Percentiles rank a stretch among this genome's conserved stretches.
Evolutionary conservation across 2,113 vertebrate genomes (phyloP).

Genomic region (Montifringilla adamsi): DNA sequence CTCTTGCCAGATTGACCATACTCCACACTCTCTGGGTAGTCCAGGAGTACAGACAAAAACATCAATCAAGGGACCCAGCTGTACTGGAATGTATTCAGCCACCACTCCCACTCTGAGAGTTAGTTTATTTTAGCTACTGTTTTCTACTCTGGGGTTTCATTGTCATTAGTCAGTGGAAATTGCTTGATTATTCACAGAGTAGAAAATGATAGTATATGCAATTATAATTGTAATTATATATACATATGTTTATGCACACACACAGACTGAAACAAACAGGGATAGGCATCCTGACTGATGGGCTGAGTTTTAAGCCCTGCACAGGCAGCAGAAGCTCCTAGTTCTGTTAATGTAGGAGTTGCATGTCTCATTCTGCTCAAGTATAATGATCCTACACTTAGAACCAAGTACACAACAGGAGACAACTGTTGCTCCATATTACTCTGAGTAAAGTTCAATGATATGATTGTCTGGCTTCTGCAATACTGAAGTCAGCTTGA

Average conservation of each 20-base stretch:
- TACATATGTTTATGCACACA: not conserved
- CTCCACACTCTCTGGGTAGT: not conserved
- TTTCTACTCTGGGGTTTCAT: not conserved
- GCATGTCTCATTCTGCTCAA: not conserved
- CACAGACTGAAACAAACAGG: not conserved
- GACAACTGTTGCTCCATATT: not conserved
- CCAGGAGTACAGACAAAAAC: constrained; percentile 21
- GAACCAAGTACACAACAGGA: not conserved
- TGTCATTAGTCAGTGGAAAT: constrained; percentile 29
- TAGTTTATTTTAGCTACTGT: constrained; percentile 52
- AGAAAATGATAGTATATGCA: constrained; percentile 23
- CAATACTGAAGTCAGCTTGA: not conserved
- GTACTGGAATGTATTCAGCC: constrained; percentile 1
- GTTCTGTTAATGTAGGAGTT: not conserved
- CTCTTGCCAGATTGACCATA: constrained; percentile 45
- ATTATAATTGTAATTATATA: not conserved
- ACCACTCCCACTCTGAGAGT: not conserved
- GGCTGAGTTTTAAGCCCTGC: not conserved
- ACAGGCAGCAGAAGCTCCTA: not conserved
- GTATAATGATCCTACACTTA: not conserved
- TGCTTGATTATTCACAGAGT: not conserved
- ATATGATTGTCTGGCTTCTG: not conserved
- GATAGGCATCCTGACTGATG: not conserved
- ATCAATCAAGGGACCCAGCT: constrained; percentile 41
- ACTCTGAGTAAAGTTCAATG: not conserved